Base-by-base conservation (phyloP, 2,113 vertebrate species). In the Prionailurus bengalensis region DNA sequence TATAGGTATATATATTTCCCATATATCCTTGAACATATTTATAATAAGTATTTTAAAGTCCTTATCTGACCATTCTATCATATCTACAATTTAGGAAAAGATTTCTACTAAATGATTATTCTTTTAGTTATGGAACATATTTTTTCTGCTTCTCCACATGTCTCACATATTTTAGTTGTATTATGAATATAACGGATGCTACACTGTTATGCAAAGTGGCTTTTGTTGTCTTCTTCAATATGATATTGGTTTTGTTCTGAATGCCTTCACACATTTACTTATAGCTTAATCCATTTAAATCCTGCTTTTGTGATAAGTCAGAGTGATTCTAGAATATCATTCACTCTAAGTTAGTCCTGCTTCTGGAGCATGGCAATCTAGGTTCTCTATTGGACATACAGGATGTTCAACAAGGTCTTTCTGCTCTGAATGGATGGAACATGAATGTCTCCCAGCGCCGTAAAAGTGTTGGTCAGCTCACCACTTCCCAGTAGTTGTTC, bases 131-230 rank as follows among this genome's bases (percentile, higher is more conserved):
- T 9, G 13, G n/a, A 19, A 55, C 31, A 33, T 25, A 84, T 17
- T 78, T 92, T 89, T 89, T 95, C 74, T 83, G n/a, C 16, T 85
- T 89, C 5, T 33, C 92, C 13, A 48, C 1, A 79, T 81, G 7
- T 84, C 42, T 92, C 27, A 87, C 63, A 48, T 88, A 86, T 94
- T 87, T 90, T 74, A 36, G 21, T 36, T 89, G 12, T 89, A 78
- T 61, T 70, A 36, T 36, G 58, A 36, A 92, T 31, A 71, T 58
- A 92, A 70, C 7, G 8, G n/a, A 42, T 78, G 14, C 27, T 71
- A 25, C 1, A 83, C 23, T 89, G 70, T 42, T 42, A 11, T 39
- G 48, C 10, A 11, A 53, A 53, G 15, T 86, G n/a, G n/a, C 48
- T 55, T 90, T 89, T 42, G 8, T 51, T 76, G 25, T 15, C 65